A percentile compares a stretch with the other conserved stretches of the same genome.
phyloP scores from a whole-genome alignment of 2,113 vertebrate genomes.

The Riparia riparia region DNA sequence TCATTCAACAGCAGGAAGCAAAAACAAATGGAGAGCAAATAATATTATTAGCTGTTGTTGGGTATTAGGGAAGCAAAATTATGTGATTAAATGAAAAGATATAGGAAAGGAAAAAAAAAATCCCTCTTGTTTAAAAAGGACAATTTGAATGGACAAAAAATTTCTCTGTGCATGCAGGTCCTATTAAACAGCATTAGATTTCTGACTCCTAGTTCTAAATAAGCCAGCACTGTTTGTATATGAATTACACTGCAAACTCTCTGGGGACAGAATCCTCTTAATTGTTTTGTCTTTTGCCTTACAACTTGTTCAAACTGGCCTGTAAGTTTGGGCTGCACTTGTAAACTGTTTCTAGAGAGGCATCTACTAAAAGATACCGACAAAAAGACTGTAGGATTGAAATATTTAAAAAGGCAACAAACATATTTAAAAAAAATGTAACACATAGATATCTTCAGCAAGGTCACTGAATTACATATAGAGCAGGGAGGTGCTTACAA shows the following conservation, averaged over 20 bases:
- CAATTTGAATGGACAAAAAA: not conserved
- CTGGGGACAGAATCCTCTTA: not conserved
- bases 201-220: not conserved
- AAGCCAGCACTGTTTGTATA: not conserved
- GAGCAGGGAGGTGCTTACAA: not conserved
- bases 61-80: not conserved
- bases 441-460: not conserved
- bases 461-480: not conserved
- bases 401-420: not conserved
- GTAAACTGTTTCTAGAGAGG: not conserved
- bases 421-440: not conserved
- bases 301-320: not conserved
- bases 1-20: constrained; percentile 73
- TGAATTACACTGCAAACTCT: not conserved
- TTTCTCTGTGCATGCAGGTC: not conserved
- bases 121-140: not conserved
- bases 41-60: not conserved
- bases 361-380: not conserved
- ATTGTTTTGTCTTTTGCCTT: not conserved
- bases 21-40: constrained; percentile 58
- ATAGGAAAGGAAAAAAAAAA: not conserved
- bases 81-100: not conserved
- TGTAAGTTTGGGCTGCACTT: not conserved
- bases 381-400: not conserved
- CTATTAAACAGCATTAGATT: not conserved